A percentile compares a stretch with the other conserved stretches of the same genome.
These are phyloP conservation scores for Caiman crocodilus DNA, from an alignment of 2,797 vertebrate species.

Conservation along the genomic window DNA sequence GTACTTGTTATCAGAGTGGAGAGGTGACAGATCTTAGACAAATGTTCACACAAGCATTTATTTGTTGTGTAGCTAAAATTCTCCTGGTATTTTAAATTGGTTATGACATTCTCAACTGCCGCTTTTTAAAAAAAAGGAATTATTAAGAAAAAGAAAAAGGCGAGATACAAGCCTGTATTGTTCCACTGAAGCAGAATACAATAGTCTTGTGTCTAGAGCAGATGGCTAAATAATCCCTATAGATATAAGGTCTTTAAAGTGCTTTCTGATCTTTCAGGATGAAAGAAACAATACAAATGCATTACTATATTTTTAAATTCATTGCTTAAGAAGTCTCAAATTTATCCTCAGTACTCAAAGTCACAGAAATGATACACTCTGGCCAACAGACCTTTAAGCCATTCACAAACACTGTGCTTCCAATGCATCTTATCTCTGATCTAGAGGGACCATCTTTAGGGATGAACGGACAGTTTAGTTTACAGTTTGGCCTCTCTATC, in stretches of 20 bases:
- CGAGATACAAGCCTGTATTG: neutral
- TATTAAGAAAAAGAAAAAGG: neutral
- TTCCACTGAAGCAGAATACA: neutral
- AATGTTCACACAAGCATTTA: neutral
- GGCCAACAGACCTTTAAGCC: neutral
- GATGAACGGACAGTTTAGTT: neutral
- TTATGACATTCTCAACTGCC: neutral
- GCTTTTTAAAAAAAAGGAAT: neutral
- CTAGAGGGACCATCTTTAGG: neutral
- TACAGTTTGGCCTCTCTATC: neutral
- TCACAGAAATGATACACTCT: neutral
- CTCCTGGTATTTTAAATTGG: neutral
- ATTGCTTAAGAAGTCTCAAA: neutral
- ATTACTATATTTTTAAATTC: neutral
- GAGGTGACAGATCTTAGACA: neutral
- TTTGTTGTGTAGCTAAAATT: neutral
- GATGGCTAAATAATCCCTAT: neutral
- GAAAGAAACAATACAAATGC: neutral
- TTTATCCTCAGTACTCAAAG: neutral
- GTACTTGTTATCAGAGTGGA: neutral
- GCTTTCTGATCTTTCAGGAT: neutral
- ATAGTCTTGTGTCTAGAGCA: neutral
- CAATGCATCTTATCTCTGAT: neutral
- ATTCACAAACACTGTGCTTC: neutral
- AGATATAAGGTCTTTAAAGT: neutral